A percentile compares a stretch with the other conserved stretches of the same genome.
phyloP scores from a whole-genome alignment of 2,113 vertebrate species.

The Mustela lutreola region DNA sequence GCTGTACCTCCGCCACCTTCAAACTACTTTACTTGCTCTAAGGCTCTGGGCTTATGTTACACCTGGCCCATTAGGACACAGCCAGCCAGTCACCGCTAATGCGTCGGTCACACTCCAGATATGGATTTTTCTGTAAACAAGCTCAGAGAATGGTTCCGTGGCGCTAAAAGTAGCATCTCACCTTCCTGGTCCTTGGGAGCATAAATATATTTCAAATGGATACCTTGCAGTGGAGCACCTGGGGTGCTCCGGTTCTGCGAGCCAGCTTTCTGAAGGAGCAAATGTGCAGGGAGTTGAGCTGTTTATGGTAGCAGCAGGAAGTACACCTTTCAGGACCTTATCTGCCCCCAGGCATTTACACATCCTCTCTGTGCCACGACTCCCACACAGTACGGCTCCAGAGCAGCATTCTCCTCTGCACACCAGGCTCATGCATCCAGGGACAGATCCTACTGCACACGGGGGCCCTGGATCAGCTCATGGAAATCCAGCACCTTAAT shows the following conservation, averaged over 20 bases:
- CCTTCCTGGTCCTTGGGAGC: slow-evolving; percentile 55
- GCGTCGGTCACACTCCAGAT: not conserved
- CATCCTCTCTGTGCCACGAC: not conserved
- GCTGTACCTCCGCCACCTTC: not conserved
- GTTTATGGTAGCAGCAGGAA: not conserved
- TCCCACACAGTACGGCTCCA: not conserved
- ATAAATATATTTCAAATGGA: not conserved
- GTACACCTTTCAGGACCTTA: not conserved
- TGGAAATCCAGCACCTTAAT: not conserved
- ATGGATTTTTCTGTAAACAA: slow-evolving; percentile 73
- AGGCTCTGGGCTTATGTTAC: slow-evolving; percentile 52
- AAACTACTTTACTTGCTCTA: not conserved
- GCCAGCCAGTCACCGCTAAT: not conserved
- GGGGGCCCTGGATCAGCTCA: not conserved
- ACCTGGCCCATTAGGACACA: slow-evolving; percentile 32
- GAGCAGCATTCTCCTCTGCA: not conserved
- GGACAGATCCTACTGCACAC: not conserved
- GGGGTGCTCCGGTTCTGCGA: not conserved
- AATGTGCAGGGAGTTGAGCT: not conserved
- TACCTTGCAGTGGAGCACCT: not conserved
- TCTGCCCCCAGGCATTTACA: not conserved
- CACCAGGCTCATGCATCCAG: not conserved
- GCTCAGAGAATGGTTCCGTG: slow-evolving; percentile 50
- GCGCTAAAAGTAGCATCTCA: slow-evolving; percentile 44
- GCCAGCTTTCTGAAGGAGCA: not conserved